Base-by-base conservation (phyloP, 2,797 vertebrate species). In the Chaenodraco wilsoni region DNA sequence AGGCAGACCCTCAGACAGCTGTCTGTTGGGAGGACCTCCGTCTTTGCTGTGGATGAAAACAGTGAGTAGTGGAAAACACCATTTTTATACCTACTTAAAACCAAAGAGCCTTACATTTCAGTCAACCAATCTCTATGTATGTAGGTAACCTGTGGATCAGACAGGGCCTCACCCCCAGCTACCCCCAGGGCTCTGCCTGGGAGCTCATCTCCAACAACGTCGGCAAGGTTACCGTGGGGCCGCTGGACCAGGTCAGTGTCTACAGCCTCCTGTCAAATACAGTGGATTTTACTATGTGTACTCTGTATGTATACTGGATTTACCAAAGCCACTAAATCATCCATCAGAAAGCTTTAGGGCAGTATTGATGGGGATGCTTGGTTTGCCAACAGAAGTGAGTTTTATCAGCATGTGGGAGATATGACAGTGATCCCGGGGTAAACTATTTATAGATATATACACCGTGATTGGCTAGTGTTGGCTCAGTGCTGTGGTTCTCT, bases 71-170 rank as follows among this genome's bases (percentile, higher is more conserved):
- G 17, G 21, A 15, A 11, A 49, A 33, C n/a, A 16, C 5, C 2
- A n/a, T 0, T 14, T 66, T 16, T 27, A 27, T 16, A 45, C 17
- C 45, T 51, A 15, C 45, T 27, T 23, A 50, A 3, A 56, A 41
- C 9, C n/a, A 3, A 11, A 12, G 8, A 16, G 14, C 23, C 17
- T 7, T 37, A 13, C 62, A 19, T 21, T 21, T 21, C 5, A 31
- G 13, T 17, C 9, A 33, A 17, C 11, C 27, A 1, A 1, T 66
- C 45, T 44, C 41, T 46, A 14, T 2, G 19, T 40, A 44, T 19
- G 0, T 57, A 99, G 98, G 95, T 73, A 99, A 98, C 85, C 91
- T 99, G 68, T 99, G 98, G 98, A 97, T 95, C 89, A 92, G 98
- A 12, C 97, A 97, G 55, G 98, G 98, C 4, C 94, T 98, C 88